Evolutionary conservation across 1,140 invertebrate species (phyloP), one percentile per base, ranked within the genome.

Genomic region (Chrysopa pallens): DNA sequence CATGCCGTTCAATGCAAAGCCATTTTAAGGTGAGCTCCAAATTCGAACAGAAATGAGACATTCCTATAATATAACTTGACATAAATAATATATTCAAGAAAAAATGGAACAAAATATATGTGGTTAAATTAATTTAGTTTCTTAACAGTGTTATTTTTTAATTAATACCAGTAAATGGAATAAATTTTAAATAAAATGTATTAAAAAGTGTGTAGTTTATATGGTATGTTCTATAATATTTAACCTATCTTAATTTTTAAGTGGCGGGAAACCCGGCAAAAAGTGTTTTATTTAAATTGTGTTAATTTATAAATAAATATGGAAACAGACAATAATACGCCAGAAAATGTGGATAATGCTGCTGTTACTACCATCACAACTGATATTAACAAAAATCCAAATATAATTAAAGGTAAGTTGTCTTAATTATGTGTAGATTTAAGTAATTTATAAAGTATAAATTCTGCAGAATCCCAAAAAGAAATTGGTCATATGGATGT

Each of bases 401-500:
- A 64, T 47, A 64, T 70, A 38, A 67, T 80, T 41, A 76, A 75
- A 73, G 72, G 76, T 78, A 64, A 53, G 31, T 29, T 27, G 7
- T 29, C 14, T 33, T 44, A 9, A 23, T 33, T 44, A 29, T 12
- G 12, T 31, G 23, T 3, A 23, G 17, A 28, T 8, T 14, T 9
- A 5, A 38, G 8, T 11, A 33, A 33, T 33, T 33, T 40, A 36
- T 6, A 8, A 27, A 23, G 27, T 7, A 11, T 2, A 42, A 14
- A 40, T 46, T 27, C 47, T 42, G 12, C 52, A 80, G 81, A 71
- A 50, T 76, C 80, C 8, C 74, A 81, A 68, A 72, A 81, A 49
- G 74, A 81, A 55, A 73, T 83, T 60, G 71, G 73, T 42, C 72
- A 72, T 40, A 57, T 83, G 46, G 81, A 86, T 66, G 73, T 85